Evolutionary conservation across 2,797 vertebrate genomes (phyloP).

Genomic region (Decapterus maruadsi): DNA sequence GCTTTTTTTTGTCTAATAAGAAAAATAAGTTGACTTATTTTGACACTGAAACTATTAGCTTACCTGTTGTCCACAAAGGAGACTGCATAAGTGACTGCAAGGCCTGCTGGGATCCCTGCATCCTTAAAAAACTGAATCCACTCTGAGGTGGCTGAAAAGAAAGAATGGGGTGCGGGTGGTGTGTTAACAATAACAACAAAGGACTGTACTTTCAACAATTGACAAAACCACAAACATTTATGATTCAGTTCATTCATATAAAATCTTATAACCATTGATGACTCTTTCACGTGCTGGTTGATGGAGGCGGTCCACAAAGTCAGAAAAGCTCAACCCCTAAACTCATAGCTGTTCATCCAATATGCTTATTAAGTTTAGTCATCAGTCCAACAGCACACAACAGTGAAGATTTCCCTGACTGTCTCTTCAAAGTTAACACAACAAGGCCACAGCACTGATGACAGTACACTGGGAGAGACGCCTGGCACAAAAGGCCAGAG

Average conservation of each 20-base stretch:
- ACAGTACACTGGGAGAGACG: background rate
- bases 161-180: background rate
- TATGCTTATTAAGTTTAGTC: background rate
- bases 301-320: too few relatives aligned
- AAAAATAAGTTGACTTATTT: background rate
- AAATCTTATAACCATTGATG: background rate
- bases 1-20: background rate
- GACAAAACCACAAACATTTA: background rate
- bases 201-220: background rate
- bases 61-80: slow-evolving; percentile 97
- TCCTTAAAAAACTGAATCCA: slow-evolving; percentile 98
- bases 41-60: slow-evolving; percentile 16
- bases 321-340: background rate
- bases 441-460: background rate
- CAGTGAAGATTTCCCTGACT: background rate
- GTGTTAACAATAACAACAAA: background rate
- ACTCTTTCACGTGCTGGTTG: background rate
- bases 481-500: slow-evolving; percentile 1
- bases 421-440: background rate
- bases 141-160: slow-evolving; percentile 90
- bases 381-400: background rate
- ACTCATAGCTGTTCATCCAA: background rate
- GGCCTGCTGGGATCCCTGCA: slow-evolving; percentile 93
- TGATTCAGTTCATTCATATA: background rate
- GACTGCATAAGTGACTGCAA: slow-evolving; percentile 93